Conservation (phyloP, 2,113 vertebrate genomes). For the Ailurus styani region DNA sequence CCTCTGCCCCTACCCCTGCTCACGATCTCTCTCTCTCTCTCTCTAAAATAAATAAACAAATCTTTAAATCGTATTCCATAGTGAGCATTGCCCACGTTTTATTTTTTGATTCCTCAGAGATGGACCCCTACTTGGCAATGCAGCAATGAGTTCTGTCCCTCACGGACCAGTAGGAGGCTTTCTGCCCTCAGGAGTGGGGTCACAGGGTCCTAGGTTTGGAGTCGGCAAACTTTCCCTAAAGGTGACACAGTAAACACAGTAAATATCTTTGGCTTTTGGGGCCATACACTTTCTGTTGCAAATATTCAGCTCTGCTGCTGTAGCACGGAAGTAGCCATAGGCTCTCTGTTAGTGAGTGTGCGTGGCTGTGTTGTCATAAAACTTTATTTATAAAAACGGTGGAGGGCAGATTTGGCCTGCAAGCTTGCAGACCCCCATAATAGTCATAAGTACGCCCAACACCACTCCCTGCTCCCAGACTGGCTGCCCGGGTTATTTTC, state of each 20-base stretch:
- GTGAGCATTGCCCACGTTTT: neutral
- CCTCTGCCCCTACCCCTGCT: neutral
- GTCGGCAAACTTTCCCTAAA: neutral
- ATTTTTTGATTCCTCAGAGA: neutral
- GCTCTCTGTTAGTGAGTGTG: neutral
- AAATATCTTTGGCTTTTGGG: neutral
- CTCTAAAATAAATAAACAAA: neutral
- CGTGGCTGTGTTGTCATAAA: neutral
- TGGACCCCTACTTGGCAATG: neutral
- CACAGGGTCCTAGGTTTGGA: neutral
- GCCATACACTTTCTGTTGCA: neutral
- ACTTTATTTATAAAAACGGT: neutral
- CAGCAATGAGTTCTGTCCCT: neutral
- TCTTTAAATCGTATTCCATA: neutral
- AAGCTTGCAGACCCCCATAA: neutral
- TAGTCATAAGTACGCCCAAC: neutral
- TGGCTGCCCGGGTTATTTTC: neutral
- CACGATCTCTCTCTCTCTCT: neutral
- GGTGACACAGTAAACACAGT: neutral
- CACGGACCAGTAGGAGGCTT: neutral
- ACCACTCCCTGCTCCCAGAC: neutral
- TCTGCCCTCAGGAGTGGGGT: neutral
- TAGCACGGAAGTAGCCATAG: neutral
- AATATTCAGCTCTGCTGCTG: neutral
- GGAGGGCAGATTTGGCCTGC: no score